Evolutionary conservation across 2,113 vertebrate species (phyloP), one percentile per base, ranked within the genome.

Genomic region (Ammodytes marinus): DNA sequence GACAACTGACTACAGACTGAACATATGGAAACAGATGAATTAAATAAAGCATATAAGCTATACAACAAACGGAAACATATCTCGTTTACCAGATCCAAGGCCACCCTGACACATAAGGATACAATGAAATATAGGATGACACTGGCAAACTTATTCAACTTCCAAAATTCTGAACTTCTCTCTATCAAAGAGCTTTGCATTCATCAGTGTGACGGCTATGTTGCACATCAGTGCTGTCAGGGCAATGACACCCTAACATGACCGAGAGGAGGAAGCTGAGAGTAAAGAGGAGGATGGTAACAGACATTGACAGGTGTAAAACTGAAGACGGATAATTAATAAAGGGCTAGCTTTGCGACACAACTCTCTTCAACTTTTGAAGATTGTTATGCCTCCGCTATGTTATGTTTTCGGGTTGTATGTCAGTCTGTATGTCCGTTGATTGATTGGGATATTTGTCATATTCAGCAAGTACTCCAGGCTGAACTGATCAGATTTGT

Each of bases 301-400:
- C 59, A 43, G 43, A 58, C 46, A 82, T 42, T 77, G 69, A 43
- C 82, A 82, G 57, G 72, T 87, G 52, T 39, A 70, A 71, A 85
- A 73, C 43, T 64, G 37, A 46, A 37, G 6, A 52, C 70, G 71
- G 77, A 79, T 46, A 19, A 3, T 58, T 46, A 37, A 47, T 14
- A 5, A 37, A 64, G 50, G n/a, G n/a, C 63, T 47, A 79, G 17
- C 53, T 72, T 39, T n/a, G 27, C 27, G 46, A 39, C 42, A 27
- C 27, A 27, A 39, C 12, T 8, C 1, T 49, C 35, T 43, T 27
- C 27, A 27, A 27, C 27, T 27, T 47, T 58, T 2, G 2, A 42
- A 15, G 5, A 27, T 27, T 27, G 27, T 27, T 27, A 27, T 27
- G 27, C 27, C 27, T 27, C 27, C 27, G 27, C 27, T 27, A 27